These are phyloP conservation scores for Percina caprodes DNA, from an alignment of 2,113 vertebrate species.

Conservation along the genomic window DNA sequence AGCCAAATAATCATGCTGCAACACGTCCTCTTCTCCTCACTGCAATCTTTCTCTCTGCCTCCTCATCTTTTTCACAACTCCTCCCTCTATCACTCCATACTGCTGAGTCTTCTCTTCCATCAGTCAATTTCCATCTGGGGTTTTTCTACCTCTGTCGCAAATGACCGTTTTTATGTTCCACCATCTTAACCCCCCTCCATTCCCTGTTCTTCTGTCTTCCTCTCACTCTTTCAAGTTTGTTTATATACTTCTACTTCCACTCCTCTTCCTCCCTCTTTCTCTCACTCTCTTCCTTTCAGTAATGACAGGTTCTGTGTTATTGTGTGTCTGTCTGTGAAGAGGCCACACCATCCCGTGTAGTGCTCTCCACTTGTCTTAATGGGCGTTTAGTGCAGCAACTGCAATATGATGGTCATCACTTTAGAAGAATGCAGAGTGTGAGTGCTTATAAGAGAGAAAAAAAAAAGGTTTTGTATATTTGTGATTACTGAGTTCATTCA, in stretches of 20 bases:
- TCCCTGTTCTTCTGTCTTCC: constrained; percentile 43
- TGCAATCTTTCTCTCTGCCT: constrained; percentile 49
- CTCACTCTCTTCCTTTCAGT: constrained; percentile 32
- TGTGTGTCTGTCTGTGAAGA: constrained; percentile 74
- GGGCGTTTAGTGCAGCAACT: constrained; percentile 67
- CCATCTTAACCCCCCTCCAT: constrained; percentile 25
- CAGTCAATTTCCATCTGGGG: constrained; percentile 49
- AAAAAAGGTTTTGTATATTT: constrained; percentile 32
- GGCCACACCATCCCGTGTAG: constrained; percentile 70
- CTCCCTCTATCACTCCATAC: constrained; percentile 32
- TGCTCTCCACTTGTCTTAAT: constrained; percentile 76
- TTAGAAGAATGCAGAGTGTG: constrained; percentile 63
- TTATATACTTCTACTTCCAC: constrained; percentile 44
- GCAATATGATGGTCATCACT: constrained; percentile 69
- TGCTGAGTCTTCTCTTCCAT: constrained; percentile 45
- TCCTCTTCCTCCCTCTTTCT: constrained; percentile 27
- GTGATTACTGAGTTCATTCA: constrained; percentile 50
- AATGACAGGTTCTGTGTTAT: constrained; percentile 79
- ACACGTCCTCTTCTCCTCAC: constrained; percentile 45
- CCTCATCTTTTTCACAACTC: constrained; percentile 50
- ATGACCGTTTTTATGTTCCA: constrained; percentile 72
- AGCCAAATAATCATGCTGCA: constrained; percentile 77
- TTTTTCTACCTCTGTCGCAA: constrained; percentile 61
- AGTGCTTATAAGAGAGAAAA: constrained; percentile 31
- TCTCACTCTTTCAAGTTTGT: constrained; percentile 61